A percentile compares a stretch with the other conserved stretches of the same genome.
Evolutionary conservation across 2,113 vertebrate species (phyloP).

Genomic region (Centrocercus urophasianus): DNA sequence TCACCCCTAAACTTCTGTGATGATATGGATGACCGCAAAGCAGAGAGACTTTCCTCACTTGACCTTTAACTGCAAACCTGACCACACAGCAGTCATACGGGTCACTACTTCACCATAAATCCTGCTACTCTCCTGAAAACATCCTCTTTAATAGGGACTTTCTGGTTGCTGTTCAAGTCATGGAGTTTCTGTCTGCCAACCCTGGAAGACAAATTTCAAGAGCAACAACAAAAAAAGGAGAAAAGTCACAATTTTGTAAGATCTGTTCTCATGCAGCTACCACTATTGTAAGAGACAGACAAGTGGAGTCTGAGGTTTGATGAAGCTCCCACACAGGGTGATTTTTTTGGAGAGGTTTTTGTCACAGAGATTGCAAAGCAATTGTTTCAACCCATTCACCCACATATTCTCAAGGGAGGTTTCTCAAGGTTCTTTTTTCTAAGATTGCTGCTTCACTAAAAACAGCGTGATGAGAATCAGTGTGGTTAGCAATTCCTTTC

Average conservation of each 20-base stretch:
- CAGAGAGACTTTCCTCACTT: background rate
- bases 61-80: background rate
- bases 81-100: background rate
- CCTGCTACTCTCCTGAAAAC: background rate
- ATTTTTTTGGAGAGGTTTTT: background rate
- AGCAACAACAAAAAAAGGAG: background rate
- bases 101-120: background rate
- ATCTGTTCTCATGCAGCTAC: background rate
- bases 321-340: background rate
- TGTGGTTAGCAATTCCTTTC: background rate
- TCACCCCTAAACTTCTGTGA: background rate
- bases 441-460: slow-evolving; percentile 24
- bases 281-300: background rate
- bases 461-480: background rate
- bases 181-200: background rate
- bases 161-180: background rate
- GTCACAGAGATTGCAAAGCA: background rate
- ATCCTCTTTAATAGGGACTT: background rate
- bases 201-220: background rate
- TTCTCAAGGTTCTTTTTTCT: background rate
- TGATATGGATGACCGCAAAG: background rate
- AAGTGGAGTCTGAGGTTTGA: slow-evolving; percentile 27
- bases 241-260: background rate
- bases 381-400: slow-evolving; percentile 19
- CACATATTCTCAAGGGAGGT: background rate